phyloP scores from a whole-genome alignment of 2,888 invertebrate species.

The Digitonthophagus gazella region DNA sequence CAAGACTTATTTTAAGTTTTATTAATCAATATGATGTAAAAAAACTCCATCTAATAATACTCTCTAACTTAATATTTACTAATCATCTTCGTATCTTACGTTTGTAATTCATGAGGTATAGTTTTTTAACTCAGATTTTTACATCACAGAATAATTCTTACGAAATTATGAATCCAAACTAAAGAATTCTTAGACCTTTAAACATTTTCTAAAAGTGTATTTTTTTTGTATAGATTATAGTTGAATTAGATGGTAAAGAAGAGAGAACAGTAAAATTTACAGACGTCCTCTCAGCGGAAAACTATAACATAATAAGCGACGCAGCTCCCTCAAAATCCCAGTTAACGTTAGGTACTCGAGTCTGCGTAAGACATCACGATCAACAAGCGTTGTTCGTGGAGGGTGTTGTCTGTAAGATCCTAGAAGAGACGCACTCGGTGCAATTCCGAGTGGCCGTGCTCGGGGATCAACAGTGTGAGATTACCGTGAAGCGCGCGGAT shows the following conservation, averaged over 20 bases:
- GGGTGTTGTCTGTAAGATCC: conserved; percentile 74
- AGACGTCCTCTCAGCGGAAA: conserved; percentile 76
- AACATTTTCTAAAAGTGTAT: not conserved
- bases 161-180: not conserved
- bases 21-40: too few relatives aligned
- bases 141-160: too few relatives aligned
- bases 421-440: conserved; percentile 58
- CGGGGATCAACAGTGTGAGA: conserved; percentile 51
- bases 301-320: conserved; percentile 88
- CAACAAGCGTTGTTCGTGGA: conserved; percentile 77
- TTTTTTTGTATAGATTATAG: conserved; percentile 57
- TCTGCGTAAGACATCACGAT: conserved; percentile 74
- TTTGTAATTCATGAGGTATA: too few relatives aligned
- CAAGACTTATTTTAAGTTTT: too few relatives aligned
- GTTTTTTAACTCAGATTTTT: too few relatives aligned
- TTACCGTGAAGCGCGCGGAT: conserved; percentile 78
- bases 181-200: not conserved
- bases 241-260: conserved; percentile 78
- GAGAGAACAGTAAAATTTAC: conserved; percentile 67
- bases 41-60: too few relatives aligned
- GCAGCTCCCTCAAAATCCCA: conserved; percentile 85
- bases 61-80: too few relatives aligned
- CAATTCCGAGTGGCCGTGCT: conserved; percentile 66
- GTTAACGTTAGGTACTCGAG: conserved; percentile 74
- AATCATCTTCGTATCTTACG: too few relatives aligned